These are phyloP conservation scores for Vicugna pacos DNA, from an alignment of 2,113 vertebrate genomes.

Conservation along the genomic window DNA sequence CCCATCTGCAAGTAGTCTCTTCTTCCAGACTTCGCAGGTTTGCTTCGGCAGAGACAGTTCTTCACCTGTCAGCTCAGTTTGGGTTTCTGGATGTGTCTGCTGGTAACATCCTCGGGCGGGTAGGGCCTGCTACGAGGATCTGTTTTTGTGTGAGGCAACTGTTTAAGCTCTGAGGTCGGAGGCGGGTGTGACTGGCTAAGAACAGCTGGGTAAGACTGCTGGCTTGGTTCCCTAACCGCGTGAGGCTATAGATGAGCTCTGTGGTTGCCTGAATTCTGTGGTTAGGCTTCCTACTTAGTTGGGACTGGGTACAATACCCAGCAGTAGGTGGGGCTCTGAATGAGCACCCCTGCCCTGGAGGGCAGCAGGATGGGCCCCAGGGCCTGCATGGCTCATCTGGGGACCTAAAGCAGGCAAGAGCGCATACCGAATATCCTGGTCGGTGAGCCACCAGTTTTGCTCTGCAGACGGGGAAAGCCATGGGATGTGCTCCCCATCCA, in stretches of 20 bases:
- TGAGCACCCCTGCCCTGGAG: neutral
- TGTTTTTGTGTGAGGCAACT: neutral
- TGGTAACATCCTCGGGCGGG: neutral
- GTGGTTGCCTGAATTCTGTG: neutral
- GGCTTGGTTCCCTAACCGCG: neutral
- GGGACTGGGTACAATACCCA: neutral
- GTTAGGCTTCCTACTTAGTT: neutral
- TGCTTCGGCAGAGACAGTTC: neutral
- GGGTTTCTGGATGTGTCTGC: neutral
- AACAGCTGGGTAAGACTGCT: neutral
- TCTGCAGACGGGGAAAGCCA: neutral
- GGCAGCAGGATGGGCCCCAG: neutral
- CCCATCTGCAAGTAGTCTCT: neutral
- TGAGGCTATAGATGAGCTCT: neutral
- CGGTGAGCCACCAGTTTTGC: neutral
- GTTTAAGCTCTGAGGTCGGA: neutral
- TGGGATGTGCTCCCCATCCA: neutral
- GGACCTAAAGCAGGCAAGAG: neutral
- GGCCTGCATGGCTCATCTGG: neutral
- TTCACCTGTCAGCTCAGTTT: neutral
- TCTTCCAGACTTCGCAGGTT: neutral
- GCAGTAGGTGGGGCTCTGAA: neutral
- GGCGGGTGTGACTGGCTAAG: neutral
- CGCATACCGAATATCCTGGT: neutral
- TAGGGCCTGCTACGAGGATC: neutral